phyloP scores from a whole-genome alignment of 2,797 vertebrate genomes.

The Acrossocheilus fasciatus region DNA sequence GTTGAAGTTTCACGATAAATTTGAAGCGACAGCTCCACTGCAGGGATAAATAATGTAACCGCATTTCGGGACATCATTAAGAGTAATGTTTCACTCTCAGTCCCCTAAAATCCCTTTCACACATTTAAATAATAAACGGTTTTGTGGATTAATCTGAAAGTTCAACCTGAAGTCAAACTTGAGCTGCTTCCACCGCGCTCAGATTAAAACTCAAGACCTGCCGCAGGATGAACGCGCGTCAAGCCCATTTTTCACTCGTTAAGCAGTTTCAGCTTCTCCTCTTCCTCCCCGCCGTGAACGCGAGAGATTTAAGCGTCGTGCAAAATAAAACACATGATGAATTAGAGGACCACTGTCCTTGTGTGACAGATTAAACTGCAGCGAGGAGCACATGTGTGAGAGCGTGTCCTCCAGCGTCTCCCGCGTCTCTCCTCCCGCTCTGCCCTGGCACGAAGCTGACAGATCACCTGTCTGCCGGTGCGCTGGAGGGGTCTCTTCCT shows the following conservation, averaged over 20 bases:
- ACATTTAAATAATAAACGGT: constrained; percentile 42
- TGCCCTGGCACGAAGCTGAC: constrained; percentile 74
- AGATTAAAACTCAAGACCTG: constrained; percentile 53
- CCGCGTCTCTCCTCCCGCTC: constrained; percentile 63
- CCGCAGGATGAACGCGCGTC: constrained; percentile 58
- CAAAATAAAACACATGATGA: constrained; percentile 68
- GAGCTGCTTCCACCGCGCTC: constrained; percentile 16
- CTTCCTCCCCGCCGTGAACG: constrained; percentile 49
- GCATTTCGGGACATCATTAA: constrained; percentile 43
- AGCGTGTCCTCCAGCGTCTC: constrained; percentile 66
- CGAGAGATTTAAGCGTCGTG: constrained; percentile 62
- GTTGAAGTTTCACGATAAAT: constrained; percentile 28
- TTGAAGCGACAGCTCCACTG: constrained; percentile 19
- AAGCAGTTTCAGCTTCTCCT: constrained; percentile 48
- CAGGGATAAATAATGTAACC: constrained; percentile 43
- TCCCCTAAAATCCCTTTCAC: constrained; percentile 35
- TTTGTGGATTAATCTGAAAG: constrained; percentile 47
- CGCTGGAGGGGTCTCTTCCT: constrained; percentile 72
- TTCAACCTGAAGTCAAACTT: constrained; percentile 48
- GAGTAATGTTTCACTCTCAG: constrained; percentile 17
- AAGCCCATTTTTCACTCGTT: constrained; percentile 62
- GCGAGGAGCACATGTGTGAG: constrained; percentile 62
- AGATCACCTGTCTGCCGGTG: constrained; percentile 77
- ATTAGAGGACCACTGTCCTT: constrained; percentile 59
- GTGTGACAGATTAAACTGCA: constrained; percentile 73